Evolutionary conservation across 2,888 invertebrate genomes (phyloP), one percentile per base, ranked within the genome.

Genomic region (Gymnoscelis rufifasciata): DNA sequence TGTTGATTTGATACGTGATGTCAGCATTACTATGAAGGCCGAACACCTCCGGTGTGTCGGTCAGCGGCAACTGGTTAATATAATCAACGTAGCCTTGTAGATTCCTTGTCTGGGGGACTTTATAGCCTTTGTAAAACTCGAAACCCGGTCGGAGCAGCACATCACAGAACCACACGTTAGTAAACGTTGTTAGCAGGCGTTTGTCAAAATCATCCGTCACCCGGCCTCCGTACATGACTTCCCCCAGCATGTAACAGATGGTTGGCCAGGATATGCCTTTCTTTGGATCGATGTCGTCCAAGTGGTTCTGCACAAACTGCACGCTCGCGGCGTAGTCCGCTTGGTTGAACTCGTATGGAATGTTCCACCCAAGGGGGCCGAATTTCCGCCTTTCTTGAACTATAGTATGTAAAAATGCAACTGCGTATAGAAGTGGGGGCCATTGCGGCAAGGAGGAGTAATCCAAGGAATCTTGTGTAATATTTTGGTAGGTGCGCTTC

Each of bases 201-300:
- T 98, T 98, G 81, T 98, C 98, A 71, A 97, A 98, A 75, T 98
- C 98, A 69, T 98, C 98, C 0, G 98, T 98, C 0, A 98, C 98
- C 59, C 98, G 89, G 2, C 98, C 98, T 8, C 96, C 96, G 59
- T 93, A 93, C 63, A 92, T 91, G 2, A 94, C 95, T 83, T 98
- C 98, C 24, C 98, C 97, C 26, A 98, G 92, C 98, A 98, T 98
- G 74, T 98, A 98, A 72, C 97, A 96, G 7, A 98, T 94, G 0
- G 98, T 98, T 12, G 96, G 96, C 98, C 98, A 98, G 0, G 97
- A 97, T 51, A 98, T 96, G 13, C 97, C 97, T 87, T 97, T 97
- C 72, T 97, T 98, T 0, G 97, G 96, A 77, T 98, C 98, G 90
- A 98, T 95, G 73, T 98, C 98, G 71, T 98, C 98, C 47, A 98